Evolutionary conservation across 2,797 vertebrate species (phyloP).

Genomic region (Acomys russatus): DNA sequence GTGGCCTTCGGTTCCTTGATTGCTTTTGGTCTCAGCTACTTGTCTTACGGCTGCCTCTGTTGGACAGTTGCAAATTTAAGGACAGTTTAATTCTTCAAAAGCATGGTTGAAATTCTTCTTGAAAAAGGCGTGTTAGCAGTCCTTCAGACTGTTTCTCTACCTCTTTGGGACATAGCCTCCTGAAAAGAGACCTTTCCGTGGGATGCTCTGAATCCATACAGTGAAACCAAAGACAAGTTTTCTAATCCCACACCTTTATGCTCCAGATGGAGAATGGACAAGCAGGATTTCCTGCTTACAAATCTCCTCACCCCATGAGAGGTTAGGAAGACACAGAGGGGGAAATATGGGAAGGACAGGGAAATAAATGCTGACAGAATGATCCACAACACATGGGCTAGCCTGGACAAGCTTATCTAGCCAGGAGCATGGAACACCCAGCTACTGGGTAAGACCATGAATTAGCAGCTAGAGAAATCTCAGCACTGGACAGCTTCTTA

Average conservation of each 20-base stretch:
- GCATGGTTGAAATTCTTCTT: background rate
- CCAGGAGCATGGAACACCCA: background rate
- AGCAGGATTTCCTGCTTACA: background rate
- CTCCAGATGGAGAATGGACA: background rate
- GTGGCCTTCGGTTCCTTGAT: background rate
- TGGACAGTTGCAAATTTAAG: background rate
- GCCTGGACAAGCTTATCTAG: background rate
- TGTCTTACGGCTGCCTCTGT: background rate
- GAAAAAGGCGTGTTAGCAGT: background rate
- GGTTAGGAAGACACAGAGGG: background rate
- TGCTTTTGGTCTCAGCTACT: background rate
- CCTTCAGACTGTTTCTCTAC: background rate
- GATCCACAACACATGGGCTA: background rate
- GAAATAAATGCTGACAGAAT: background rate
- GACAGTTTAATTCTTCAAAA: background rate
- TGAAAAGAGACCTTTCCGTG: background rate
- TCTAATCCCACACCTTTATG: background rate
- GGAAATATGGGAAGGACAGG: background rate
- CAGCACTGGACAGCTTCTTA: background rate
- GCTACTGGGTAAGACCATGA: background rate
- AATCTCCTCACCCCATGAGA: background rate
- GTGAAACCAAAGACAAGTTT: background rate
- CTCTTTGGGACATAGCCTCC: background rate
- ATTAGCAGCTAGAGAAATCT: background rate
- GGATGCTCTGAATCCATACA: background rate